These are phyloP conservation scores for Phengaris alcon DNA, from an alignment of 2,888 invertebrate genomes.

Conservation along the genomic window DNA sequence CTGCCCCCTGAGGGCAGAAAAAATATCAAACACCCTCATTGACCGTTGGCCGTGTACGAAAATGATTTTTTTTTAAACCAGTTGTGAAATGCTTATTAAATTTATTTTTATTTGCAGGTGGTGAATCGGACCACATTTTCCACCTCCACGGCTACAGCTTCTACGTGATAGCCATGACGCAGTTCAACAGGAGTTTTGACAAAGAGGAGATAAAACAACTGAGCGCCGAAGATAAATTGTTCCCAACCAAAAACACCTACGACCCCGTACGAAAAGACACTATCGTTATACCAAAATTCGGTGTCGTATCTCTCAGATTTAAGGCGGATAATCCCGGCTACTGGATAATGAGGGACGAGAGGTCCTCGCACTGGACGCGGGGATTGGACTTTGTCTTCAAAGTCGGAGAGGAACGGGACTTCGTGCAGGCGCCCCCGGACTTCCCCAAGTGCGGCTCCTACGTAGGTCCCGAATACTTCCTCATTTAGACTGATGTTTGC, in stretches of 20 bases:
- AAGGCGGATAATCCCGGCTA: slow-evolving; percentile 88
- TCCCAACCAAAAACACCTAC: slow-evolving; percentile 75
- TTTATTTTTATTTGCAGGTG: slow-evolving; percentile 63
- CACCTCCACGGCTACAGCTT: slow-evolving; percentile 88
- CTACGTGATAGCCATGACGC: slow-evolving; percentile 81
- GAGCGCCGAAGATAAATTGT: slow-evolving; percentile 77
- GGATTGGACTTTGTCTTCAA: slow-evolving; percentile 87
- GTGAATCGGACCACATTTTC: slow-evolving; percentile 83
- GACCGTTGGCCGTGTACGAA: no score
- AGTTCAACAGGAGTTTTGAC: slow-evolving; percentile 73
- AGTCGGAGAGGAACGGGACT: slow-evolving; percentile 83
- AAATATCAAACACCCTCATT: no score
- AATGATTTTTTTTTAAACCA: not conserved
- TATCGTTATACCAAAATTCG: slow-evolving; percentile 84
- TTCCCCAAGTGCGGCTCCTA: slow-evolving; percentile 90
- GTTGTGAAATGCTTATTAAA: no score
- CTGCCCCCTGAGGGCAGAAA: no score
- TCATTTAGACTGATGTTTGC: slow-evolving; percentile 66
- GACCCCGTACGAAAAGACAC: slow-evolving; percentile 86
- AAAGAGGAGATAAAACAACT: slow-evolving; percentile 77
- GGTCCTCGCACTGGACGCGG: slow-evolving; percentile 85
- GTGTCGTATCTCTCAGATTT: slow-evolving; percentile 85
- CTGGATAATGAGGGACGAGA: slow-evolving; percentile 89
- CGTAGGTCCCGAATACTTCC: slow-evolving; percentile 86
- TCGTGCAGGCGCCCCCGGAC: slow-evolving; percentile 83